Conservation (phyloP, 1,140 invertebrate species). For the Anadara kagoshimensis region DNA sequence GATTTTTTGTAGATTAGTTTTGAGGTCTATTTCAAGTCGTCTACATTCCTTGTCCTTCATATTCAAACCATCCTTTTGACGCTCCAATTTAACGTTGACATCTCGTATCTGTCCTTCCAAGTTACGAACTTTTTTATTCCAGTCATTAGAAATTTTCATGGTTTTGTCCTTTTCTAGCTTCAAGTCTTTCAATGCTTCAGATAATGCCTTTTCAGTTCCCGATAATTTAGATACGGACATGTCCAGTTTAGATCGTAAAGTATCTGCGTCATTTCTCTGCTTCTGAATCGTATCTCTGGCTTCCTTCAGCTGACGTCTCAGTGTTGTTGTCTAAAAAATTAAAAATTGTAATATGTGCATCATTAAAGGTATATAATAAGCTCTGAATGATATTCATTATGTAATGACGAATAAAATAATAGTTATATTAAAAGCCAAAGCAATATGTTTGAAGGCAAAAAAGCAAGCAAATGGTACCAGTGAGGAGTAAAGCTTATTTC, state of each 20-base stretch:
- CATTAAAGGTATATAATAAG: no score
- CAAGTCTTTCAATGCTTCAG: conserved; percentile 63
- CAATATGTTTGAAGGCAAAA: no score
- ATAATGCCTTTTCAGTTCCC: conserved; percentile 66
- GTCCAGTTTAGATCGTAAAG: conserved; percentile 65
- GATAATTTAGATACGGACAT: conserved; percentile 67
- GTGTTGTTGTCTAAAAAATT: conserved; percentile 52
- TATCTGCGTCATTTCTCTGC: conserved; percentile 65
- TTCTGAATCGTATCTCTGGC: conserved; percentile 57
- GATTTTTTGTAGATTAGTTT: conserved; percentile 54
- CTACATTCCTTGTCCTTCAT: conserved; percentile 64
- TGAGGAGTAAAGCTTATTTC: no score
- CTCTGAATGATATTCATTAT: no score
- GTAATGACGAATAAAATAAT: no score
- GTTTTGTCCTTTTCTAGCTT: conserved; percentile 67
- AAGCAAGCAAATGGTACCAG: no score
- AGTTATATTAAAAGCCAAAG: no score
- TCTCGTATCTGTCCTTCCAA: conserved; percentile 63
- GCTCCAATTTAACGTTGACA: conserved; percentile 57
- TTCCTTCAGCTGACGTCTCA: conserved; percentile 68
- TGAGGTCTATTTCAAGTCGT: conserved; percentile 60
- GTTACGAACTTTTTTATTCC: conserved; percentile 61
- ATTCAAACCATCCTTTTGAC: conserved; percentile 49
- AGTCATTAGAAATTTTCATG: conserved; percentile 63
- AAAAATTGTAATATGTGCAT: neutral